A percentile compares a stretch with the other conserved stretches of the same genome.
Conservation (phyloP, 23 tunicate genomes). For the Trididemnum miniatum region DNA sequence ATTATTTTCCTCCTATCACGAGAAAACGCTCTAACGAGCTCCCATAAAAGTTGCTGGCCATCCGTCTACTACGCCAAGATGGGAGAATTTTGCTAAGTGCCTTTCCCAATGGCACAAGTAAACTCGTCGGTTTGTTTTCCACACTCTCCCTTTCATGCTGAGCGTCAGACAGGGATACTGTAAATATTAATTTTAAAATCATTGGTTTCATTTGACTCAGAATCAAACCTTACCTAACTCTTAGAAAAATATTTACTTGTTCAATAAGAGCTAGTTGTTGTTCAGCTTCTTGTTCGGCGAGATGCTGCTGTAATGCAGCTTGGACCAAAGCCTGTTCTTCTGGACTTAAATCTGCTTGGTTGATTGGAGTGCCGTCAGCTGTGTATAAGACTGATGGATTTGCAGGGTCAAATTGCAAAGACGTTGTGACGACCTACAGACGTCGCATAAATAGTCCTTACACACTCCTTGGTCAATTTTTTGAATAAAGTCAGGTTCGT, state of each 20-base stretch:
- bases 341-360: constrained; percentile 83
- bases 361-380: constrained; percentile 87
- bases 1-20: too few species aligned
- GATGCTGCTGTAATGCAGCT: constrained; percentile 96
- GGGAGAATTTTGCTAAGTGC: too few species aligned
- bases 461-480: too few species aligned
- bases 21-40: too few species aligned
- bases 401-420: constrained; percentile 94
- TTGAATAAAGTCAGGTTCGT: too few species aligned
- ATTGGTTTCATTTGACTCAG: neutral
- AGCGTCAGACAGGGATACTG: neutral
- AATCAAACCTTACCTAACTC: neutral
- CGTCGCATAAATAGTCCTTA: too few species aligned
- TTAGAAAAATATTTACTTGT: constrained; percentile 43
- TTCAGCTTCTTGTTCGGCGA: constrained; percentile 96
- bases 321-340: constrained; percentile 95
- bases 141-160: neutral
- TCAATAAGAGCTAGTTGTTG: constrained; percentile 86
- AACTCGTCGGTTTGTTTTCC: too few species aligned
- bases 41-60: too few species aligned
- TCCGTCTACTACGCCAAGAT: too few species aligned
- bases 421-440: constrained; percentile 86
- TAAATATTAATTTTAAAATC: neutral
- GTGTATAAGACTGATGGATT: constrained; percentile 94
- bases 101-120: too few species aligned